Conservation (phyloP, 2,888 invertebrate genomes). For the Bhutanitis thaidina region DNA sequence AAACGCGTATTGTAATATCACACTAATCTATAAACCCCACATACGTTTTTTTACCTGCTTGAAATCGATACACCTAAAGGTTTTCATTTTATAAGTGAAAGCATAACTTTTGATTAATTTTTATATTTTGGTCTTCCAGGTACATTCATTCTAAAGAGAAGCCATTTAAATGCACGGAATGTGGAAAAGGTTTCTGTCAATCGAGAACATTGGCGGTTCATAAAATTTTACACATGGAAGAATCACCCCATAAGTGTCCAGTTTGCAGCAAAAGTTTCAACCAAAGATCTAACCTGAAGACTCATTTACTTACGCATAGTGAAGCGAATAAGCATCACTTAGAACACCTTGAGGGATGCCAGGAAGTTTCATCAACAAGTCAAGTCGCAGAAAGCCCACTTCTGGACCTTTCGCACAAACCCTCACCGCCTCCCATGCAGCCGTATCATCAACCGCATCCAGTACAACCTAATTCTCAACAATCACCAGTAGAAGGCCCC, state of each 20-base stretch:
- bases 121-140: slow-evolving; percentile 76
- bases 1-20: slow-evolving; percentile 37
- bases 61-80: neutral
- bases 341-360: slow-evolving; percentile 72
- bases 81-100: slow-evolving; percentile 36
- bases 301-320: slow-evolving; percentile 93
- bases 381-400: slow-evolving; percentile 67
- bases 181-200: slow-evolving; percentile 99
- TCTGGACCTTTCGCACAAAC: slow-evolving; percentile 80
- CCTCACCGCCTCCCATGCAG: slow-evolving; percentile 51
- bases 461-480: slow-evolving; percentile 43
- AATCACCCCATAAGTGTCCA: slow-evolving; percentile 95
- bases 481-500: slow-evolving; percentile 61
- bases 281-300: slow-evolving; percentile 95
- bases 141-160: slow-evolving; percentile 99
- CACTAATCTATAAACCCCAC: slow-evolving; percentile 1
- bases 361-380: slow-evolving; percentile 75
- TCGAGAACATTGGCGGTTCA: slow-evolving; percentile 97
- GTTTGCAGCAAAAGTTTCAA: slow-evolving; percentile 94
- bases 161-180: slow-evolving; percentile 97
- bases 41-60: neutral
- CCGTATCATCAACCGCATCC: slow-evolving; percentile 44
- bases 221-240: slow-evolving; percentile 95
- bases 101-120: slow-evolving; percentile 30
- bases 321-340: slow-evolving; percentile 79